Percentiles rank a stretch among this genome's conserved stretches.
Evolutionary conservation across 2,888 invertebrate genomes (phyloP).

Genomic region (Dynastes tityus): DNA sequence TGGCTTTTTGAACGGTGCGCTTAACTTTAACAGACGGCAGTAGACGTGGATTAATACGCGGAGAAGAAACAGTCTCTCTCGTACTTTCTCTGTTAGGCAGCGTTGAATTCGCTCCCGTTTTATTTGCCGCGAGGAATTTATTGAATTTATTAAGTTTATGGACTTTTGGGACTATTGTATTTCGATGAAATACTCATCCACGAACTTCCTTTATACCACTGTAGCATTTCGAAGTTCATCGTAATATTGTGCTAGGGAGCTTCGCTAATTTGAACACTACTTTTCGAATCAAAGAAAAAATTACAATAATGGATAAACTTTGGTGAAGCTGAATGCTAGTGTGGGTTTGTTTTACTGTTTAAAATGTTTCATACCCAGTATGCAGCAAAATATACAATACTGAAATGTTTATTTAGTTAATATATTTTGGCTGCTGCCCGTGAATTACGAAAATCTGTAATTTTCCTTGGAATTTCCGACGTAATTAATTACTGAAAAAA

Average conservation of each 20-base stretch:
- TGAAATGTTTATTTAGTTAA: no score
- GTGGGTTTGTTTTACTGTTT: no score
- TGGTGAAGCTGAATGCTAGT: no score
- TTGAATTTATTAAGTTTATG: slow-evolving; percentile 15
- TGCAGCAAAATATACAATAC: no score
- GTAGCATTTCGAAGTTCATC: neutral
- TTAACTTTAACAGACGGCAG: slow-evolving; percentile 15
- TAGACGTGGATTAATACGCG: slow-evolving; percentile 23
- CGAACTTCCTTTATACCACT: neutral
- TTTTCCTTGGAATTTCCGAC: no score
- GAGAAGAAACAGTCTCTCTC: neutral
- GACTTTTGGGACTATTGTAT: slow-evolving; percentile 17
- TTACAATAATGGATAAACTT: no score
- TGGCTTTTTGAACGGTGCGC: slow-evolving; percentile 18
- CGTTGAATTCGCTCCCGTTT: neutral
- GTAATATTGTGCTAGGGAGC: neutral
- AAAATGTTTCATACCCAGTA: no score
- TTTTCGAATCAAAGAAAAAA: no score
- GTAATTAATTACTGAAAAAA: no score
- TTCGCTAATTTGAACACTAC: no score
- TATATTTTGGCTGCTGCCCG: no score
- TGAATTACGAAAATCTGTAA: no score
- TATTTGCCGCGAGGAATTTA: slow-evolving; percentile 16
- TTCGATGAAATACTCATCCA: slow-evolving; percentile 5
- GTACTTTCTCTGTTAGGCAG: neutral